phyloP scores from a whole-genome alignment of 2,888 invertebrate genomes.

The Bombylius discolor region DNA sequence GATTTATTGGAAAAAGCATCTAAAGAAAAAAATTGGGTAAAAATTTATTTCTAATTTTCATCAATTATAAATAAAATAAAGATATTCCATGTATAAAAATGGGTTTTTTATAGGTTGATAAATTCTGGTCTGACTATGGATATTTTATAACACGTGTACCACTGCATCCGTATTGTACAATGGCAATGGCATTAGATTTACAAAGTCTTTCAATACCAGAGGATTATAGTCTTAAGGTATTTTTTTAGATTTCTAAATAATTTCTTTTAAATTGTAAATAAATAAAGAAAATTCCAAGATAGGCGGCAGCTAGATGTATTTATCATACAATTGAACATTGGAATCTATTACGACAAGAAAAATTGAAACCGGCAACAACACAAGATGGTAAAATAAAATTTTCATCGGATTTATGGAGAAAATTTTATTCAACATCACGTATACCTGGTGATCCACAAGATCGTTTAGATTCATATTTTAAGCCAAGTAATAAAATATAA shows the following conservation, averaged over 20 bases:
- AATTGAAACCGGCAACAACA: constrained; percentile 30
- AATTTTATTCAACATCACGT: constrained; percentile 40
- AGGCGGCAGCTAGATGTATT: constrained; percentile 8
- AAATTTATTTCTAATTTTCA: neutral
- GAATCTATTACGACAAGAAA: constrained; percentile 36
- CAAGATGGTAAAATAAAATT: constrained; percentile 34
- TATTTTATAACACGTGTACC: constrained; percentile 41
- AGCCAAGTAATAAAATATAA: constrained; percentile 18
- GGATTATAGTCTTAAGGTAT: constrained; percentile 24
- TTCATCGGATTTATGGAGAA: constrained; percentile 39
- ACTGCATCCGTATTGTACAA: constrained; percentile 39
- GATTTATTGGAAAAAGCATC: constrained; percentile 36
- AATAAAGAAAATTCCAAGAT: neutral
- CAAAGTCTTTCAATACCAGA: constrained; percentile 25
- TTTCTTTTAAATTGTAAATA: neutral
- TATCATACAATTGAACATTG: constrained; percentile 37
- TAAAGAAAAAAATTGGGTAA: constrained; percentile 41
- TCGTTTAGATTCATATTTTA: constrained; percentile 32
- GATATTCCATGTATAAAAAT: too few species aligned
- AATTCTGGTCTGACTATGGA: constrained; percentile 45
- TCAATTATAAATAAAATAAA: too few species aligned
- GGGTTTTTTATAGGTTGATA: constrained; percentile 24
- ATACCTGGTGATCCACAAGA: constrained; percentile 37
- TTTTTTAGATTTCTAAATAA: too few species aligned
- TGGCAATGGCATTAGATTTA: constrained; percentile 34